phyloP scores from a whole-genome alignment of 2,888 invertebrate species.

The Nomada lathburiana region DNA sequence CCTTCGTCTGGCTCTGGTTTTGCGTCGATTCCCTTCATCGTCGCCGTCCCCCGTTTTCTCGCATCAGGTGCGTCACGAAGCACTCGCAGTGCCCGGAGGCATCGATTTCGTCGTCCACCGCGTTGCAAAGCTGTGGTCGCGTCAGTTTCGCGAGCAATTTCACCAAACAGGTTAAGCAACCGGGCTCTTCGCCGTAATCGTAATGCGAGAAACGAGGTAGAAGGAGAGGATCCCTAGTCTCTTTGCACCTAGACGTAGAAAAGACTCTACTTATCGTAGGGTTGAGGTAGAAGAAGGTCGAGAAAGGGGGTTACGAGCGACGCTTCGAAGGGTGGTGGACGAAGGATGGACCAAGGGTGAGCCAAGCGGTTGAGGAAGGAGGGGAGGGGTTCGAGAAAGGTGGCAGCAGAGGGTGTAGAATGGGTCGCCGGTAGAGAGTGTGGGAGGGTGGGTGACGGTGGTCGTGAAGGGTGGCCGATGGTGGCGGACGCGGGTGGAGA shows the following conservation, averaged over 20 bases:
- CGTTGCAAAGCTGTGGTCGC: constrained; percentile 15
- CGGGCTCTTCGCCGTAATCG: constrained; percentile 1
- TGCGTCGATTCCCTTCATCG: constrained; percentile 26
- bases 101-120: constrained; percentile 65
- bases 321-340: constrained; percentile 62
- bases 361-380: constrained; percentile 22
- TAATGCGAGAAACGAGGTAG: background rate
- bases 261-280: constrained; percentile 47
- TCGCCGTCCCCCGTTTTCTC: constrained; percentile 43
- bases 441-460: constrained; percentile 31
- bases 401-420: constrained; percentile 70
- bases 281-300: constrained; percentile 65
- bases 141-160: constrained; percentile 27
- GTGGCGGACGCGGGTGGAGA: constrained; percentile 56
- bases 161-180: constrained; percentile 43
- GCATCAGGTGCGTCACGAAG: constrained; percentile 73
- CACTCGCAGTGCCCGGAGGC: constrained; percentile 60
- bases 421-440: constrained; percentile 57
- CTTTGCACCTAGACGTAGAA: constrained; percentile 48
- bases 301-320: constrained; percentile 44
- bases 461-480: constrained; percentile 63
- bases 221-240: constrained; percentile 29
- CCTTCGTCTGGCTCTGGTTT: background rate
- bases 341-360: constrained; percentile 68
- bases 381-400: constrained; percentile 59